These are phyloP conservation scores for Rhorus exstirpatorius DNA, from an alignment of 2,888 invertebrate species.

Conservation along the genomic window DNA sequence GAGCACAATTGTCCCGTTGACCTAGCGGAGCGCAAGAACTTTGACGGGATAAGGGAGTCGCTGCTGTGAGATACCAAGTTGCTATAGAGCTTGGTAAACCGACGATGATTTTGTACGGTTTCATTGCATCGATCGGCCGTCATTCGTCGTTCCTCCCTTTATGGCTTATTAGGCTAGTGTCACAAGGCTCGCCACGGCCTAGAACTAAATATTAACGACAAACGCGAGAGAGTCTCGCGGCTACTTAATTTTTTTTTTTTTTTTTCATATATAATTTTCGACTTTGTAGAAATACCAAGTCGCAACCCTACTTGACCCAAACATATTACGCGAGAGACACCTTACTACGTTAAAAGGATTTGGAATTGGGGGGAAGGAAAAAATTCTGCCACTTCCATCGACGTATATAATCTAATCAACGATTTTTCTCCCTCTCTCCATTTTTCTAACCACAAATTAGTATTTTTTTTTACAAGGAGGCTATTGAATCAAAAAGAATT, in stretches of 20 bases:
- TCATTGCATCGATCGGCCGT: slow-evolving; percentile 84
- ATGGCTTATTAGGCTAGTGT: slow-evolving; percentile 85
- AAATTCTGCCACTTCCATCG: no score
- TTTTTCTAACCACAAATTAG: no score
- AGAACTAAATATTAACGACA: slow-evolving; percentile 80
- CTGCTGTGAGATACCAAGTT: background rate
- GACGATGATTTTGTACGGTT: slow-evolving; percentile 82
- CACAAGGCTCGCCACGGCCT: slow-evolving; percentile 83
- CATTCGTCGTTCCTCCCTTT: slow-evolving; percentile 75
- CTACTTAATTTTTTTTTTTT: background rate
- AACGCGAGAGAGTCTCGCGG: background rate
- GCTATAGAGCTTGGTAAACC: slow-evolving; percentile 23
- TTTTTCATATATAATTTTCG: background rate
- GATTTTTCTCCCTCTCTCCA: no score
- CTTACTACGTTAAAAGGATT: no score
- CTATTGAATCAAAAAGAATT: no score
- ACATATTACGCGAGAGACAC: no score
- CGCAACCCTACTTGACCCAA: no score
- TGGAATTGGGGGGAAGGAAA: no score
- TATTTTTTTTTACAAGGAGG: no score
- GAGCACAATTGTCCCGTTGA: slow-evolving; percentile 72
- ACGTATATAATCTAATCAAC: no score
- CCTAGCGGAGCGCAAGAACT: slow-evolving; percentile 72
- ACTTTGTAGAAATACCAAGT: no score
- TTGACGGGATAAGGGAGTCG: slow-evolving; percentile 60